Base-by-base conservation (phyloP, 2,888 invertebrate species). In the Eumerus sabulonum region DNA sequence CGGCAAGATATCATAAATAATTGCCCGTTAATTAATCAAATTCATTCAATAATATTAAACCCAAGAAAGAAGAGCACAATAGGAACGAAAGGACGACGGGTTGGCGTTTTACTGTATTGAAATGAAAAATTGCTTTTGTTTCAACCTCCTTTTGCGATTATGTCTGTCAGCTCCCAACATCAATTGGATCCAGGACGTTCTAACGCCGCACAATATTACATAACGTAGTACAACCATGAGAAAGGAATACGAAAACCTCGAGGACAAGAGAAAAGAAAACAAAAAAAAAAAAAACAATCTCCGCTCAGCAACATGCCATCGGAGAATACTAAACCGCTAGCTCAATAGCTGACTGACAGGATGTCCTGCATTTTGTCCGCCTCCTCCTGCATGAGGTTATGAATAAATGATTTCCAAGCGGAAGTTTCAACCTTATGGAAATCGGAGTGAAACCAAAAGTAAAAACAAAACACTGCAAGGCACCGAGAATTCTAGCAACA, bases 71-170 rank as follows among this genome's bases (percentile, higher is more conserved):
- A n/a, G 12, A n/a, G 9, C 11, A 56, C 35, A 13, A 14, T 18
- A 50, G 42, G 42, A 66, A 63, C 54, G 62, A 72, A 67, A 40
- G 42, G 19, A 50, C 59, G 45, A 59, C 64, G 47, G 50, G 17
- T 40, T 50, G 38, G 40, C 47, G 12, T 64, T n/a, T 16, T 17
- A 17, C 40, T 36, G 63, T 38, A 67, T 67, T 73, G 73, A 63
- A 73, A 79, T 79, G 73, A 73, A 79, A 79, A 79, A 79, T 79
- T 68, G 59, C 68, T 73, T 68, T 73, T 67, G 35, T 19, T n/a
- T n/a, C 42, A 0, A 14, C 59, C 27, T 51, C 19, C 18, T 48
- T 14, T 73, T 54, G 48, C n/a, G 36, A 16, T 51, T 59, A 40
- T 51, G 47, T 36, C 53, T 66, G 40, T 54, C 27, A 40, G 3